These are phyloP conservation scores for Antigone vipio DNA, from an alignment of 2,113 vertebrate genomes.

Conservation along the genomic window DNA sequence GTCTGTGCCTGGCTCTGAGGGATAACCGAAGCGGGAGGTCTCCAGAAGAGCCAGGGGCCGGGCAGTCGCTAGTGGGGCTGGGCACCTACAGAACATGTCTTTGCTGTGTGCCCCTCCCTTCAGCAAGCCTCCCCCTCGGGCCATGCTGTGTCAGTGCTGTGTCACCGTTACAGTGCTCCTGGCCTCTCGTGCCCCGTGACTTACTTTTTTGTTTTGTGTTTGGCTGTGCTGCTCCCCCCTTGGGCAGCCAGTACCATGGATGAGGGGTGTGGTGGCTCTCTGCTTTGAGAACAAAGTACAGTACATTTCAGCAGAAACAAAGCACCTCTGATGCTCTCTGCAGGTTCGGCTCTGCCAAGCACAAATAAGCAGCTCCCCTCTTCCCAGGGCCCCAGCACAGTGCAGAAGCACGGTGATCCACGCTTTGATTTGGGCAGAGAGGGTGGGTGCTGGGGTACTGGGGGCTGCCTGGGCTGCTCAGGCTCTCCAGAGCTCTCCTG, in stretches of 20 bases:
- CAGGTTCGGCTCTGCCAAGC: neutral
- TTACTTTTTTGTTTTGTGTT: neutral
- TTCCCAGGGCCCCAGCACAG: neutral
- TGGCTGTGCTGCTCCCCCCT: neutral
- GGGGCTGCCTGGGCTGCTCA: neutral
- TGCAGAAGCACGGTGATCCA: neutral
- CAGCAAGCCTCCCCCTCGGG: neutral
- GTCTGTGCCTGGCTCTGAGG: neutral
- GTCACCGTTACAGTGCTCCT: neutral
- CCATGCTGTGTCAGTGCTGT: neutral
- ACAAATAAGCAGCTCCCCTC: neutral
- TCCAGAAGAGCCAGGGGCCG: neutral
- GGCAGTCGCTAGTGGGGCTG: neutral
- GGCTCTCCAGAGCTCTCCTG: too few species aligned
- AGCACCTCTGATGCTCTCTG: neutral
- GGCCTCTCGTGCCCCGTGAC: neutral
- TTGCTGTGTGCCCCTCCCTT: neutral
- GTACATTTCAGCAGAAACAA: neutral
- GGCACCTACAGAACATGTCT: neutral
- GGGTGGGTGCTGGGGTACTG: neutral
- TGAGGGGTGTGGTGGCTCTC: rapidly evolving
- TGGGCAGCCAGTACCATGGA: rapidly evolving
- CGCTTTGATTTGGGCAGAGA: neutral
- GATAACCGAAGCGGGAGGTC: neutral
- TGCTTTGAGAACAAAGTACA: neutral